Conservation (phyloP, 2,113 vertebrate genomes). For the Dendropsophus ebraccatus region DNA sequence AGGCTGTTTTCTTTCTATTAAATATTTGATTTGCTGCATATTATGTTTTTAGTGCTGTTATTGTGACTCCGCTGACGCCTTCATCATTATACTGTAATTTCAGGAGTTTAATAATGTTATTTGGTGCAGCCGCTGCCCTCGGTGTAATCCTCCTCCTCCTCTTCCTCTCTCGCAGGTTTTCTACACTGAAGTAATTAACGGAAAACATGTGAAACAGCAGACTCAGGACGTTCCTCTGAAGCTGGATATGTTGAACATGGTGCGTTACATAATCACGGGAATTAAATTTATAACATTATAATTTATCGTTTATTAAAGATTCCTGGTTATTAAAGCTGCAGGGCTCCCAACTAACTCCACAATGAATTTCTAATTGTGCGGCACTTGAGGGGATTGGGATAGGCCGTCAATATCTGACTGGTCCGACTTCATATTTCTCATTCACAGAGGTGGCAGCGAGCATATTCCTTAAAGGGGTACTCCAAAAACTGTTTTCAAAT, state of each 20-base stretch:
- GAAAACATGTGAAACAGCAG: constrained; percentile 71
- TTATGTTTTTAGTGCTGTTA: background rate
- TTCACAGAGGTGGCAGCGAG: too few relatives aligned
- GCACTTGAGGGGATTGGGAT: too few relatives aligned
- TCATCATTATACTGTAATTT: background rate
- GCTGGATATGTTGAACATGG: constrained; percentile 77
- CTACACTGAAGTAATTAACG: constrained; percentile 80
- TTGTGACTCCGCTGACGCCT: background rate
- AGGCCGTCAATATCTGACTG: too few relatives aligned
- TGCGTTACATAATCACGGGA: constrained; percentile 71
- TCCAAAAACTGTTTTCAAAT: too few relatives aligned
- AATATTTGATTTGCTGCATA: constrained; percentile 16
- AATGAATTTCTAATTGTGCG: background rate
- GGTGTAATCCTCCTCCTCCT: background rate
- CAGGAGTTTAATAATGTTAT: background rate
- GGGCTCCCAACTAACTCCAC: background rate
- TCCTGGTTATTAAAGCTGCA: background rate
- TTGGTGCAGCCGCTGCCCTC: background rate
- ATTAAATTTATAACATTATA: background rate
- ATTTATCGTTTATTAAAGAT: background rate
- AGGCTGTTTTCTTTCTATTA: background rate
- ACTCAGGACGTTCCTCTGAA: constrained; percentile 77
- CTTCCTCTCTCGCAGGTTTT: constrained; percentile 82
- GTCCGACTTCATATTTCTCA: too few relatives aligned
- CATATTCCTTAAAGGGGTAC: too few relatives aligned